Percentiles rank a stretch among this genome's conserved stretches.
Conservation (phyloP, 2,113 vertebrate species). For the Alligator mississippiensis region DNA sequence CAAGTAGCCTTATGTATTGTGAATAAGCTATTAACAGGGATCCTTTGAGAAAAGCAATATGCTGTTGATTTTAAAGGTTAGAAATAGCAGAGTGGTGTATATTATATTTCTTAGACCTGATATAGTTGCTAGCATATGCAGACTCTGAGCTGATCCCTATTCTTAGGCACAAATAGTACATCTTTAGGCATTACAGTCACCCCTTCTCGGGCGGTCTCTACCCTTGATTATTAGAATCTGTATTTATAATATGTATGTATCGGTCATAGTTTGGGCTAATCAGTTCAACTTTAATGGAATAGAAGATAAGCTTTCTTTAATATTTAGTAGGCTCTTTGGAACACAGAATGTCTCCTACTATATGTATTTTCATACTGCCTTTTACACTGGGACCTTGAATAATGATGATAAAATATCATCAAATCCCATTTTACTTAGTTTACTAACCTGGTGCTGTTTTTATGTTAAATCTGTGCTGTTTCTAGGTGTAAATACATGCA, state of each 20-base stretch:
- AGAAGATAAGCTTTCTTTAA: neutral
- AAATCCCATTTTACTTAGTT: neutral
- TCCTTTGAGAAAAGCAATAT: slow-evolving; percentile 22
- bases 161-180: neutral
- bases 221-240: neutral
- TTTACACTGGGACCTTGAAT: neutral
- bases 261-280: neutral
- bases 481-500: neutral
- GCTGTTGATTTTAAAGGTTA: slow-evolving; percentile 35
- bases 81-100: slow-evolving; percentile 19
- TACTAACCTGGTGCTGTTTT: neutral
- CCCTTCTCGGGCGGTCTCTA: neutral
- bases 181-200: neutral
- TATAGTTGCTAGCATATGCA: neutral
- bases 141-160: neutral
- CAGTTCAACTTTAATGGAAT: neutral
- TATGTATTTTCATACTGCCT: neutral
- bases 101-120: neutral
- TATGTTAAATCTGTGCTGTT: neutral
- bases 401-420: neutral
- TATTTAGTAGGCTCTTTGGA: neutral
- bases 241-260: neutral
- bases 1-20: slow-evolving; percentile 27
- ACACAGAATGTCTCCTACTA: neutral
- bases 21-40: slow-evolving; percentile 5